These are phyloP conservation scores for Scophthalmus maximus DNA, from an alignment of 2,113 vertebrate genomes.

Conservation along the genomic window DNA sequence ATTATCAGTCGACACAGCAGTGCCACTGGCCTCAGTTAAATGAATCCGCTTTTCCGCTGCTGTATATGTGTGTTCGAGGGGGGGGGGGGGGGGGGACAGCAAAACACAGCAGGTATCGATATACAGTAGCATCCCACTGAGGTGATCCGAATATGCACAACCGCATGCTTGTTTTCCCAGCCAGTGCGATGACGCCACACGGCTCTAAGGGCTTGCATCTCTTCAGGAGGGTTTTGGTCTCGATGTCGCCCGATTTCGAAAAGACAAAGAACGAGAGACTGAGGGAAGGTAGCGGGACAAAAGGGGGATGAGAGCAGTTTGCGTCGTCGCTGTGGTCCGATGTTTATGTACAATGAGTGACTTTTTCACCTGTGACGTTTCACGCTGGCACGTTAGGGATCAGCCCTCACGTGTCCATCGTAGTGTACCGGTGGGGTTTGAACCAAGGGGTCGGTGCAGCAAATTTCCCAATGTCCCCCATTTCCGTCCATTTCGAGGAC, in stretches of 20 bases:
- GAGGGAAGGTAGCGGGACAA: conserved; percentile 59
- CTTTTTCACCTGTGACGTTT: conserved; percentile 25
- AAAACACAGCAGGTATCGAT: conserved; percentile 53
- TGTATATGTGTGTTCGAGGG: conserved; percentile 32
- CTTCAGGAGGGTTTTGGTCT: conserved; percentile 31
- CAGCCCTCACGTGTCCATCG: conserved; percentile 22
- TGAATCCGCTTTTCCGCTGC: conserved; percentile 29
- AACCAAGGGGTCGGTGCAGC: conserved; percentile 46
- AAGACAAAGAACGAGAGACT: conserved; percentile 63
- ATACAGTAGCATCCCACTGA: conserved; percentile 34
- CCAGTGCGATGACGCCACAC: conserved; percentile 41
- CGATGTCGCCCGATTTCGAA: conserved; percentile 36
- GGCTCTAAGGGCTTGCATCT: conserved; percentile 64
- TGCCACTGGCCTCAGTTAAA: conserved; percentile 31
- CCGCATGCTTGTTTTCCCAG: conserved; percentile 56
- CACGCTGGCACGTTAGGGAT: conserved; percentile 38
- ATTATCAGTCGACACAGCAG: conserved; percentile 50
- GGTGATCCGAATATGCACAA: conserved; percentile 37
- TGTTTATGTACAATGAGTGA: conserved; percentile 72
- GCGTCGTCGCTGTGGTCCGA: conserved; percentile 44
- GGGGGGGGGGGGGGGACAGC: too few relatives aligned
- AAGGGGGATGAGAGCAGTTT: conserved; percentile 50
- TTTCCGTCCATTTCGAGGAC: conserved; percentile 32
- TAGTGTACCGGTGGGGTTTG: conserved; percentile 22
- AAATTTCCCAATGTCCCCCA: conserved; percentile 44